Base-by-base conservation (phyloP, 1,140 invertebrate species). In the Drosophila grimshawi region DNA sequence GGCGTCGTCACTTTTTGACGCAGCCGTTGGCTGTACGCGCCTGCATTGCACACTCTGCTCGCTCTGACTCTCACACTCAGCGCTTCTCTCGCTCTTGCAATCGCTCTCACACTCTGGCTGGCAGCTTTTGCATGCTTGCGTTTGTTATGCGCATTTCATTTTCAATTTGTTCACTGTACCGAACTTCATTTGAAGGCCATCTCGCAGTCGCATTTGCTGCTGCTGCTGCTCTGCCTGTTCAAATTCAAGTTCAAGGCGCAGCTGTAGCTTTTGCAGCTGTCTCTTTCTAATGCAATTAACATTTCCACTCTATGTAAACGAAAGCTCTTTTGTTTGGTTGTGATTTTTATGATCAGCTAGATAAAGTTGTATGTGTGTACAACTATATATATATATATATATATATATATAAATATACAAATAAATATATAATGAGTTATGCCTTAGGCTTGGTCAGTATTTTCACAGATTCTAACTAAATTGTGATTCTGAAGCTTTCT, bases 211-310 rank as follows among this genome's bases (percentile, higher is more conserved):
- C 65, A 30, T 43, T 45, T 32, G 30, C 68, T 3, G 66, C 35
- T 8, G 60, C 19, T 41, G 41, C 60, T 39, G 56, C 55, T 49
- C 57, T 51, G 37, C 48, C 67, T 64, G 61, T 39, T 43, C 29
- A 67, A 76, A 83, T 83, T 83, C 81, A 85, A 83, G 80, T 83
- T 83, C 80, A 83, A 83, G 80, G 80, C 66, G 10, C 59, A 78
- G 39, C 59, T 67, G 73, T 29, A 51, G 27, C 29, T 60, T 37
- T 11, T 46, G 3, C 41, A 29, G 51, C 32, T 41, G 5, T 81
- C 74, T 55, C 74, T 46, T 45, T 66, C 68, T 59, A 51, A 51
- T 59, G 64, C 64, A 81, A 81, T 81, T 81, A 81, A 49, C 79
- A 64, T 71, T 67, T 32, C 49, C 45, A 35, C 46, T 56, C 70